Base-by-base conservation (phyloP, 2,113 vertebrate species). In the Calyptommatus sinebrachiatus region DNA sequence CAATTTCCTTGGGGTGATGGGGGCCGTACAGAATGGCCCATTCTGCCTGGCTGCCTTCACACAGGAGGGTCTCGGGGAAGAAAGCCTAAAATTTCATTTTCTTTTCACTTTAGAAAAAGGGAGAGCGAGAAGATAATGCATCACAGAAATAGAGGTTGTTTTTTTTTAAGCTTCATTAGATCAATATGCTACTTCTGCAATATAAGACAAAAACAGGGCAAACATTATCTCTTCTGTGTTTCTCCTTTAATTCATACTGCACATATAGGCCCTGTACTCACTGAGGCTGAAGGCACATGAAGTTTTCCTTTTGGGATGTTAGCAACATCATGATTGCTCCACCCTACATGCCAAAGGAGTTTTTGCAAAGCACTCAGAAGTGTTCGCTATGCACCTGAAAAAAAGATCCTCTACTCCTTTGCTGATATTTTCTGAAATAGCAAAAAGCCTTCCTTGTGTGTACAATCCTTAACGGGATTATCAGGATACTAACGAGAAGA, bases 41-140 rank as follows among this genome's bases (percentile, higher is more conserved):
- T 67, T 86, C 79, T 87, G 20, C 50, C 73, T 77, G 79, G 65
- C 89, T 85, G 85, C 86, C 83, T 85, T 81, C 1, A 18, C 50
- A 50, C 70, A 89, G 88, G 85, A 90, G 81, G 76, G 79, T 88
- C 90, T 89, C 81, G 87, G 77, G 88, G 90, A 83, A 85, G 84
- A 66, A 67, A 74, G 84, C 79, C 53, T 71, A 71, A 79, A 82
- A 79, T 71, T 85, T 91, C 8, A 7, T 48, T 79, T 91, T 87
- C 88, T 84, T 88, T 87, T 84, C 82, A 81, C 61, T 0, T 22
- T 71, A 62, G 73, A 24, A 46, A 71, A 60, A 46, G 31, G 45
- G 53, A 77, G 45, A 65, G 71, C 2, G 46, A 62, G 53, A 70
- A 69, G 60, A 85, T 68, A 63, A 77, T 84, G 78, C 2, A 7